A percentile compares a stretch with the other conserved stretches of the same genome.
These are phyloP conservation scores for Chrysina gloriosa DNA, from an alignment of 2,888 invertebrate genomes.

Conservation along the genomic window DNA sequence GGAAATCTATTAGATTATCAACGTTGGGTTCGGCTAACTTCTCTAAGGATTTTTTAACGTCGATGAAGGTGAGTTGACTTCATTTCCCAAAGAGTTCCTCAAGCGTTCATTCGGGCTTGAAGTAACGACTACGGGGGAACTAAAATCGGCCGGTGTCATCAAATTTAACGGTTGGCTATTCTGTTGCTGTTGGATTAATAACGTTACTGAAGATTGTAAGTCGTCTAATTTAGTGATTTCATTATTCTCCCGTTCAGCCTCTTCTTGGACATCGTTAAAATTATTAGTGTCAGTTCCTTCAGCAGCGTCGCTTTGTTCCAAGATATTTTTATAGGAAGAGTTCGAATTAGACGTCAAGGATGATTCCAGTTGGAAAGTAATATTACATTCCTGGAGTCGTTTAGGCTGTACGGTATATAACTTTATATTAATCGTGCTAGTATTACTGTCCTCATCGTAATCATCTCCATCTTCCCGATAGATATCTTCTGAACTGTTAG, in stretches of 20 bases:
- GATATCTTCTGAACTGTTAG: conserved; percentile 68
- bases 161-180: conserved; percentile 72
- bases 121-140: conserved; percentile 64
- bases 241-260: conserved; percentile 45
- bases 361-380: conserved; percentile 59
- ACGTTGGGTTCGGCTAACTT: conserved; percentile 44
- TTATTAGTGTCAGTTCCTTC: conserved; percentile 45
- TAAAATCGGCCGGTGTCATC: conserved; percentile 91
- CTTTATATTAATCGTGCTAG: conserved; percentile 65
- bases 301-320: conserved; percentile 43
- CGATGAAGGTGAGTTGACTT: conserved; percentile 44
- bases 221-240: conserved; percentile 60
- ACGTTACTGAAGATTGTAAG: conserved; percentile 60
- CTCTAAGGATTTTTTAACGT: conserved; percentile 43
- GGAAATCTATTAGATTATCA: conserved; percentile 58
- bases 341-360: conserved; percentile 47
- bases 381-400: conserved; percentile 79
- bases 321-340: conserved; percentile 46
- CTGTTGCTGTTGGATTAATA: conserved; percentile 60
- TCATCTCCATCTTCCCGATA: conserved; percentile 70
- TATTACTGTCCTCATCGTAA: conserved; percentile 53
- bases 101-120: conserved; percentile 48
- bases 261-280: conserved; percentile 49
- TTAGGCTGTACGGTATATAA: conserved; percentile 89
- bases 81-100: conserved; percentile 46